These are phyloP conservation scores for Aporrectodea caliginosa DNA, from an alignment of 1,140 invertebrate species.

Conservation along the genomic window DNA sequence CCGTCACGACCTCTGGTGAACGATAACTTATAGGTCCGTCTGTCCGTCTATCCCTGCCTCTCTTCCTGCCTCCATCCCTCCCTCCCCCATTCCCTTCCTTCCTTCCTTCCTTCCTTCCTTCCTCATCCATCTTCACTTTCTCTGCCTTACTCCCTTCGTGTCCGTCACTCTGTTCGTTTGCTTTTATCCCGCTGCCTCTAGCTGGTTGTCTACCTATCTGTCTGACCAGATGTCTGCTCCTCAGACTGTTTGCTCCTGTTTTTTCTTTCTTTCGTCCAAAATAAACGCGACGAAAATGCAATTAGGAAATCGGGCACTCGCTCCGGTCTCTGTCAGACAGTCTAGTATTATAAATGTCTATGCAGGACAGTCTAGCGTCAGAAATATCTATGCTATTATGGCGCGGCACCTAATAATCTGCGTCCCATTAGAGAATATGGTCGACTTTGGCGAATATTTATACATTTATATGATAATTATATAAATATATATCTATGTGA, in stretches of 20 bases:
- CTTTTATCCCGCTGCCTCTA: background rate
- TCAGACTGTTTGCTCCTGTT: background rate
- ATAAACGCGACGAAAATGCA: too few relatives aligned
- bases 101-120: background rate
- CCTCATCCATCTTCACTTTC: background rate
- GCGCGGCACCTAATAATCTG: background rate
- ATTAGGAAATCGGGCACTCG: too few relatives aligned
- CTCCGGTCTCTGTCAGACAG: too few relatives aligned
- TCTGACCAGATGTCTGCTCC: background rate
- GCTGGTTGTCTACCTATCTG: background rate
- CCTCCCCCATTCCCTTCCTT: background rate
- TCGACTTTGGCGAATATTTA: too few relatives aligned
- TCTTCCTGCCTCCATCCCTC: background rate
- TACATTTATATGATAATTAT: too few relatives aligned
- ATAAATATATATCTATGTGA: background rate
- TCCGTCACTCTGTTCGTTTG: background rate
- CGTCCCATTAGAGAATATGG: background rate
- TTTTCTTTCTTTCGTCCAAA: too few relatives aligned
- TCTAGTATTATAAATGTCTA: too few relatives aligned
- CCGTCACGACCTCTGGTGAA: too few relatives aligned
- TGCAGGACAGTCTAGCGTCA: too few relatives aligned
- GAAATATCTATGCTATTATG: too few relatives aligned
- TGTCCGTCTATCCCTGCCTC: background rate
- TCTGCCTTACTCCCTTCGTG: background rate
- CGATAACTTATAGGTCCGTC: too few relatives aligned